Conservation (phyloP, 1,140 invertebrate species). For the Polyergus mexicanus region DNA sequence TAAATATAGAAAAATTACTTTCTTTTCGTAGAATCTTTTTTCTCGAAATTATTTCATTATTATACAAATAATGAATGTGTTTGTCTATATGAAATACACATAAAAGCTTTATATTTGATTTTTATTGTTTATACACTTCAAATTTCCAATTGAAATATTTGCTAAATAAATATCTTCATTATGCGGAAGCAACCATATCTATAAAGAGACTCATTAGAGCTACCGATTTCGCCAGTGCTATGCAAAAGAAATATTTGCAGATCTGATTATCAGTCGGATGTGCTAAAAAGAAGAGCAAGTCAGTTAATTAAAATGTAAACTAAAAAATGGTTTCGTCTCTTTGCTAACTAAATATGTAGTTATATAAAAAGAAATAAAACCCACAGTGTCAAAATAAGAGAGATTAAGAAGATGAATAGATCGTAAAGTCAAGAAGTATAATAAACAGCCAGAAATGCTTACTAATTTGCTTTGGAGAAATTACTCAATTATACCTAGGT, state of each 20-base stretch:
- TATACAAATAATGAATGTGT: not conserved
- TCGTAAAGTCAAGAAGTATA: too few species aligned
- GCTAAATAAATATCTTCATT: not conserved
- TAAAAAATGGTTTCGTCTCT: conserved; percentile 34
- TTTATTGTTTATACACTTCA: not conserved
- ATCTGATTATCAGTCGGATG: not conserved
- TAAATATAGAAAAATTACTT: not conserved
- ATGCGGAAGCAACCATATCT: not conserved
- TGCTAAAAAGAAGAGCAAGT: not conserved
- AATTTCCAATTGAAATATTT: conserved; percentile 9
- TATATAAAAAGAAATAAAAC: not conserved
- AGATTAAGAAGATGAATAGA: too few species aligned
- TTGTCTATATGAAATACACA: not conserved
- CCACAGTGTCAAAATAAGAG: not conserved
- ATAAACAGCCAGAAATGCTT: not conserved
- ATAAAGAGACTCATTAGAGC: not conserved
- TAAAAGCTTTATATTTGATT: not conserved
- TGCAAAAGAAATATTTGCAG: not conserved
- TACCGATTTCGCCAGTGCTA: not conserved
- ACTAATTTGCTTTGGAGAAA: not conserved
- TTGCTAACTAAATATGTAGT: not conserved
- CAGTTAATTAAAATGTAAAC: conserved; percentile 44
- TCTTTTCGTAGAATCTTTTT: not conserved
- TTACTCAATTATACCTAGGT: conserved; percentile 86
- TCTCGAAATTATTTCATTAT: not conserved